Conservation (phyloP, 2,797 vertebrate species). For the Paratrypauchen microcephalus region DNA sequence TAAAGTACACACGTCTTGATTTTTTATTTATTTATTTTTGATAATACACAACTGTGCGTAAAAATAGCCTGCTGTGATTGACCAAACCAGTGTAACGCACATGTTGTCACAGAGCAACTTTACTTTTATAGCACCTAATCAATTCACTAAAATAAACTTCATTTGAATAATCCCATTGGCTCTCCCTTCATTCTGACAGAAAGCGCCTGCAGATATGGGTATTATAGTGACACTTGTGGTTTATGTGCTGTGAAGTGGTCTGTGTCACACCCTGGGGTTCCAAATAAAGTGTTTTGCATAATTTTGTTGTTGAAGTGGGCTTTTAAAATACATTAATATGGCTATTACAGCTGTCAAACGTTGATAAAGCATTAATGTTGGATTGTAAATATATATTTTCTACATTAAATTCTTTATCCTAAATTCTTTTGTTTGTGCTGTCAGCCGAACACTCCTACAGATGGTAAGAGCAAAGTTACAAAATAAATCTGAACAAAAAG, state of each 20-base stretch:
- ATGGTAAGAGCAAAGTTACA: slow-evolving; percentile 33
- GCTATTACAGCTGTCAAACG: slow-evolving; percentile 1
- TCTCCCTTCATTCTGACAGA: background rate
- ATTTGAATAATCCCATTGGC: slow-evolving; percentile 45
- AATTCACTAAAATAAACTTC: slow-evolving; percentile 57
- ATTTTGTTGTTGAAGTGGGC: slow-evolving; percentile 14
- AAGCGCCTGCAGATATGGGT: slow-evolving; percentile 4
- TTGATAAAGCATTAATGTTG: background rate
- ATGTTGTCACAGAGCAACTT: slow-evolving; percentile 61
- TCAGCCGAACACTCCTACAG: slow-evolving; percentile 35
- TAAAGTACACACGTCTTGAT: background rate
- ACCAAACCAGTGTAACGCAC: slow-evolving; percentile 32
- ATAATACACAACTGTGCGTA: slow-evolving; percentile 26
- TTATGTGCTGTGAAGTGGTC: slow-evolving; percentile 21
- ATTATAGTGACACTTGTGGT: slow-evolving; percentile 1
- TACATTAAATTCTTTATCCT: slow-evolving; percentile 17
- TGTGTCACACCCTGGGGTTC: slow-evolving; percentile 15
- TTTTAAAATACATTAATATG: slow-evolving; percentile 15
- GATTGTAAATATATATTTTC: background rate
- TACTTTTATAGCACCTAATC: slow-evolving; percentile 55
- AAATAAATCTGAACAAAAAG: slow-evolving; percentile 3
- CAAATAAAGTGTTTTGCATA: slow-evolving; percentile 28
- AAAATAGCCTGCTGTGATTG: slow-evolving; percentile 39
- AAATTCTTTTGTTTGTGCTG: slow-evolving; percentile 32
- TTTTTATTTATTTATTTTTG: slow-evolving; percentile 33